These are phyloP conservation scores for Callyntrura sp. DNA, from an alignment of 2,888 invertebrate genomes.

Conservation along the genomic window DNA sequence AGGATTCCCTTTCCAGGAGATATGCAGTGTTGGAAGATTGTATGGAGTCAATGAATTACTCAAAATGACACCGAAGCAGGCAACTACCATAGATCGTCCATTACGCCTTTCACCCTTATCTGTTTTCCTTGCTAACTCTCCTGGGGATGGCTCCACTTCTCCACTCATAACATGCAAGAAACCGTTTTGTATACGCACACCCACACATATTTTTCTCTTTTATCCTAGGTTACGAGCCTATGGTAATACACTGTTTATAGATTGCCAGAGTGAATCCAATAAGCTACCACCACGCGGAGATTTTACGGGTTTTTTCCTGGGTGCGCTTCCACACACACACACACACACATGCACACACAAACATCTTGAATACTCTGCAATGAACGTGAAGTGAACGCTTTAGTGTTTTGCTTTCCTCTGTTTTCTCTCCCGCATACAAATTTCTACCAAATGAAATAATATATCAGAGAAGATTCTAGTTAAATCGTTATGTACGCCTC, in stretches of 20 bases:
- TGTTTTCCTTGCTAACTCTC: constrained; percentile 64
- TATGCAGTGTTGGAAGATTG: constrained; percentile 55
- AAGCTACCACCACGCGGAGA: constrained; percentile 12
- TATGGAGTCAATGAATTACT: constrained; percentile 77
- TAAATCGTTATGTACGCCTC: constrained; percentile 68
- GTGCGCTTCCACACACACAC: constrained; percentile 10
- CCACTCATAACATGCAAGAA: constrained; percentile 1
- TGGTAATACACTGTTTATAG: constrained; percentile 33
- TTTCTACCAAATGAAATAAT: constrained; percentile 57
- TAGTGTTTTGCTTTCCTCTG: neutral
- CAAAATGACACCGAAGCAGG: constrained; percentile 77
- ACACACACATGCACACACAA: neutral
- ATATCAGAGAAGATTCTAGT: constrained; percentile 54
- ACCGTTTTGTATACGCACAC: neutral
- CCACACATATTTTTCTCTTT: neutral
- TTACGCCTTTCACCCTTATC: constrained; percentile 73
- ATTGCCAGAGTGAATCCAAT: constrained; percentile 35
- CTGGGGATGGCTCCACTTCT: constrained; percentile 43
- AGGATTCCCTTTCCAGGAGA: constrained; percentile 11
- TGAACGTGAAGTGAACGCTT: neutral
- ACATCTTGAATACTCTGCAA: constrained; percentile 18
- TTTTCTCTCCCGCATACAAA: constrained; percentile 46
- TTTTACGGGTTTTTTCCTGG: constrained; percentile 16
- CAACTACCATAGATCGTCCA: constrained; percentile 76
- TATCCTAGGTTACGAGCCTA: neutral